Conservation (phyloP, 2,888 invertebrate genomes). For the Dioctria rufipes region DNA sequence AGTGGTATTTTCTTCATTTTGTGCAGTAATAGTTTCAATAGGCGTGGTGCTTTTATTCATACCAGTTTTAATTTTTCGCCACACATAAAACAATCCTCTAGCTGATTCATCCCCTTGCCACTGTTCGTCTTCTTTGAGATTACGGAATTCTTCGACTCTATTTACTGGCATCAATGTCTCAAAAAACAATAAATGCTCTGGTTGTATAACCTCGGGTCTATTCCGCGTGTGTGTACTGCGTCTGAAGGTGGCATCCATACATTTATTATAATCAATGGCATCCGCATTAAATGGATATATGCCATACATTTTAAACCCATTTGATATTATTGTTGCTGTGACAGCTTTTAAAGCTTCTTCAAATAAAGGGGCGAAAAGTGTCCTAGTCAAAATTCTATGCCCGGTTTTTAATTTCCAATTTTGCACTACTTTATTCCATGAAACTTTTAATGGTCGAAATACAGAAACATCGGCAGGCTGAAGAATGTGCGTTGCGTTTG, state of each 20-base stretch:
- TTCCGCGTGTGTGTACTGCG: not conserved
- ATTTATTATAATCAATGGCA: not conserved
- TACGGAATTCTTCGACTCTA: not conserved
- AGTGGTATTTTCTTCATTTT: not conserved
- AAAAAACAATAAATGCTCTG: not conserved
- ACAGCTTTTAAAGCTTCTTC: not conserved
- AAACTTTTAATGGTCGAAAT: conserved; percentile 4
- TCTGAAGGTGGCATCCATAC: not conserved
- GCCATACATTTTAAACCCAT: not conserved
- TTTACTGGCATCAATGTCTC: not conserved
- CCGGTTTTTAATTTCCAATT: conserved; percentile 6
- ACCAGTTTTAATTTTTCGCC: not conserved
- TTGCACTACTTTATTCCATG: not conserved
- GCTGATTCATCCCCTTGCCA: too few species aligned
- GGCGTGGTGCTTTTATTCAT: not conserved
- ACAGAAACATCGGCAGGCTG: conserved; percentile 10
- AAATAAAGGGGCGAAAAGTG: too few species aligned
- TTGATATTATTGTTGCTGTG: not conserved
- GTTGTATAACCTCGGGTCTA: not conserved
- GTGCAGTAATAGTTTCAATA: not conserved
- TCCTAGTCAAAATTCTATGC: too few species aligned
- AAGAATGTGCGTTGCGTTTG: not conserved
- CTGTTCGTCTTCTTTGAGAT: not conserved
- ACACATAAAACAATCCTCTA: not conserved
- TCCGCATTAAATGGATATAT: not conserved